Evolutionary conservation across 2,888 invertebrate species (phyloP), one percentile per base, ranked within the genome.

Genomic region (Vandiemenella viatica): DNA sequence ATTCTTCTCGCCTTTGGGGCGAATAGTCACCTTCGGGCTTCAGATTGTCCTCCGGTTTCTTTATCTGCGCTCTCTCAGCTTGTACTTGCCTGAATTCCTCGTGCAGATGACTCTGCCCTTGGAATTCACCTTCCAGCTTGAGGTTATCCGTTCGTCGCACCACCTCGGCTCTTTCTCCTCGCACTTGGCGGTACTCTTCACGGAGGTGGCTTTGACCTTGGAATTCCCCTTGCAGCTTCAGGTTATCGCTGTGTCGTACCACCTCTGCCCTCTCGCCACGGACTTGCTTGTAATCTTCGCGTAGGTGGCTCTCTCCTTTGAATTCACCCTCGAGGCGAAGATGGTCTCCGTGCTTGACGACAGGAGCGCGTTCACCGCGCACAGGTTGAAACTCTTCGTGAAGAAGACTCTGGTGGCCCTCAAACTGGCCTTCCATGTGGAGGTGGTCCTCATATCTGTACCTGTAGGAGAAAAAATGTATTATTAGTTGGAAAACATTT

Each of bases 321-420:
- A 76, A 76, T 3, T 74, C 79, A 13, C 83, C 83, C 61, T 83
- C 83, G 57, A 77, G 72, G 48, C 76, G 77, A 43, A 85, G 70
- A 61, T 84, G 79, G 62, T 84, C 83, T 62, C 79, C 78, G 63
- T 80, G 67, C 26, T 75, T 55, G 46, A 45, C 45, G 7, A 51
- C 38, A 1, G 46, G 50, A n/a, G 51, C 49, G 7, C 50, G 20
- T 61, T 79, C 80, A 1, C 77, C 78, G 22, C 65, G 69, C 1
- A 76, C 72, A 13, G 74, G 70, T 53, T 66, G 70, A 56, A 75
- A 77, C 59, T 79, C 79, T 48, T 76, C 73, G 20, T 68, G 68
- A 41, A 68, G 67, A 16, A 41, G 41, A n/a, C n/a, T n/a, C 8
- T 21, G 41, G 17, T 49, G 49, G 1, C 51, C 53, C 17, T 51